phyloP scores from a whole-genome alignment of 1,140 invertebrate genomes.

The Antheraea mylitta region DNA sequence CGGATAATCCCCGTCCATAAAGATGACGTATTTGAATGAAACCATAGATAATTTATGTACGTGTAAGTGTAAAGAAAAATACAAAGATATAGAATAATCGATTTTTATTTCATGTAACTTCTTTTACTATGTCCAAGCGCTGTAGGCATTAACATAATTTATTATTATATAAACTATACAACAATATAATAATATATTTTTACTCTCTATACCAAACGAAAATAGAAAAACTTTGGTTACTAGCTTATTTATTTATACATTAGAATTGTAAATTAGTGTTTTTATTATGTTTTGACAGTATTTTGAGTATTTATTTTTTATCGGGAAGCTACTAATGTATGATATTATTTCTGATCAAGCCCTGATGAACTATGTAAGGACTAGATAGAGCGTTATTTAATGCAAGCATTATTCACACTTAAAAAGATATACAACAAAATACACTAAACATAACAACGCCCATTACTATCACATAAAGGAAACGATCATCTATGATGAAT shows the following conservation, averaged over 20 bases:
- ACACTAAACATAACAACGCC: conserved; percentile 8
- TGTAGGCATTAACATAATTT: conserved; percentile 53
- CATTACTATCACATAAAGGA: conserved; percentile 13
- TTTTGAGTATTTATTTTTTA: not conserved
- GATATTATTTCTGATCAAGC: not conserved
- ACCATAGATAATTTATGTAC: no score
- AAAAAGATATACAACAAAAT: conserved; percentile 4
- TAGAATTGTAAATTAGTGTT: conserved; percentile 26
- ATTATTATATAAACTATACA: conserved; percentile 55
- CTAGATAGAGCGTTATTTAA: not conserved
- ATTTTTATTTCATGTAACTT: conserved; percentile 67
- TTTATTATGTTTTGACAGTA: not conserved
- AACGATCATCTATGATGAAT: conserved; percentile 18
- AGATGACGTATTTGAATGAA: no score
- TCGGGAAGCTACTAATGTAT: not conserved
- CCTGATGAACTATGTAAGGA: not conserved
- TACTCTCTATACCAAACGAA: conserved; percentile 53
- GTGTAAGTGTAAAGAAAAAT: conserved; percentile 10
- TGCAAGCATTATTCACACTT: conserved; percentile 2
- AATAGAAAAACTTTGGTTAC: conserved; percentile 72
- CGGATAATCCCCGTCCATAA: no score
- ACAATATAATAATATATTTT: conserved; percentile 50
- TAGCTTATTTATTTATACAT: conserved; percentile 61
- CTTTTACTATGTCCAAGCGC: conserved; percentile 62
- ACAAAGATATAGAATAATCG: conserved; percentile 51